phyloP scores from a whole-genome alignment of 2,113 vertebrate genomes.

The Numida meleagris region DNA sequence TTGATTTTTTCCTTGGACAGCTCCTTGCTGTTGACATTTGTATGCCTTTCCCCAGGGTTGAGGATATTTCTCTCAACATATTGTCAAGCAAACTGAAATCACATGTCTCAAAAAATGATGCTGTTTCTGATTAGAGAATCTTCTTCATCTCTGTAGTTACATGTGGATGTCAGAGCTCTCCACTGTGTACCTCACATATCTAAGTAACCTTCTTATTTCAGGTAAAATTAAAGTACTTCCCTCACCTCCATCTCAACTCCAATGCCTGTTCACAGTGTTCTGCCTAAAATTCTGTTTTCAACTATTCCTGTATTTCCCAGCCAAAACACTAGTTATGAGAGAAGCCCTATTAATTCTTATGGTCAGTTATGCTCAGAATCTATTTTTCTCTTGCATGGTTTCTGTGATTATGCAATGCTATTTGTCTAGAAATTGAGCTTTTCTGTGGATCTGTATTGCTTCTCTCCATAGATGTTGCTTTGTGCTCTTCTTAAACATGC shows the following conservation, averaged over 20 bases:
- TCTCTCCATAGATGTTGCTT: neutral
- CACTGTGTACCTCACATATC: neutral
- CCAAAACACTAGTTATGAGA: neutral
- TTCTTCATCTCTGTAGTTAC: neutral
- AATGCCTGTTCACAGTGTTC: neutral
- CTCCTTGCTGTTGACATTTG: constrained; percentile 19
- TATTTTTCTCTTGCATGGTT: neutral
- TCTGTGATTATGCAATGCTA: neutral
- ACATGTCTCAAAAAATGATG: neutral
- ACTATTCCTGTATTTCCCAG: neutral
- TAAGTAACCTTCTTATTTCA: neutral
- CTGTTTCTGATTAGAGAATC: constrained; percentile 49
- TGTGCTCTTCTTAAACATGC: neutral
- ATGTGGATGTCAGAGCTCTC: constrained; percentile 28
- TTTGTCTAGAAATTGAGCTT: neutral
- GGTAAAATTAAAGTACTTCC: neutral
- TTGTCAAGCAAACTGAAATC: constrained; percentile 43
- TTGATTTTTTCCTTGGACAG: constrained; percentile 45
- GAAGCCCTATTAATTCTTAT: neutral
- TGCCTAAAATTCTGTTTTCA: neutral
- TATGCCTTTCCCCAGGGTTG: neutral
- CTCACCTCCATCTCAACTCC: neutral
- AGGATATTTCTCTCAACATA: constrained; percentile 14
- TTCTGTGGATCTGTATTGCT: neutral
- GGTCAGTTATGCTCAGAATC: neutral